A percentile compares a stretch with the other conserved stretches of the same genome.
These are phyloP conservation scores for Drosophila acutilabella DNA, from an alignment of 2,888 invertebrate genomes.

Conservation along the genomic window DNA sequence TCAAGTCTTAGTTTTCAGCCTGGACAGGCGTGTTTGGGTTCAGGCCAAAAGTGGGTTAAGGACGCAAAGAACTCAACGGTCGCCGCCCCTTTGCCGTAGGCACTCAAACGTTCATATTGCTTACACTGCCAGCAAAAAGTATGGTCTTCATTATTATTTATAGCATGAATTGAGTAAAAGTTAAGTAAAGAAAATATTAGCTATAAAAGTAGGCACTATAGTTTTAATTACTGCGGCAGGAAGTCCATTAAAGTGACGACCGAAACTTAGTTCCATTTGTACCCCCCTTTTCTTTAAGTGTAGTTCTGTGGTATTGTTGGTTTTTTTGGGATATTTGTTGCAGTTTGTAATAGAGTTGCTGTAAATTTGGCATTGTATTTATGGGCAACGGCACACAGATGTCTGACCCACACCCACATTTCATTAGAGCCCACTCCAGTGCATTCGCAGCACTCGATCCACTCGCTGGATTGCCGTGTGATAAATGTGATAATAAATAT, in stretches of 20 bases:
- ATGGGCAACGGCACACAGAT: constrained; percentile 46
- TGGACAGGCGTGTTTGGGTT: constrained; percentile 48
- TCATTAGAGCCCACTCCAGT: constrained; percentile 56
- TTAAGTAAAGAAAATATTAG: too few species aligned
- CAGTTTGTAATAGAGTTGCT: constrained; percentile 76
- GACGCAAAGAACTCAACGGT: constrained; percentile 68
- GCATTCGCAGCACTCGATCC: constrained; percentile 6
- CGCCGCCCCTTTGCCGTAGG: constrained; percentile 68
- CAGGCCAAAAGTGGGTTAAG: constrained; percentile 68
- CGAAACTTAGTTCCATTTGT: constrained; percentile 17
- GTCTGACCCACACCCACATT: constrained; percentile 79
- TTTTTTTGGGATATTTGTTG: constrained; percentile 46
- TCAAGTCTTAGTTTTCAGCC: constrained; percentile 29
- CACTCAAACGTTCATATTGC: constrained; percentile 50
- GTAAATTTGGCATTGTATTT: constrained; percentile 71
- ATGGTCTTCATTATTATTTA: not conserved
- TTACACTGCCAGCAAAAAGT: constrained; percentile 4
- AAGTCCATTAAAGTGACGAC: too few species aligned
- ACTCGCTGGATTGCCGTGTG: constrained; percentile 49
- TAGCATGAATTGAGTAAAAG: not conserved
- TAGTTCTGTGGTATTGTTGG: constrained; percentile 22
- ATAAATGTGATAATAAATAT: constrained; percentile 78
- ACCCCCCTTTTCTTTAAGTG: not conserved
- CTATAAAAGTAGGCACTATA: too few species aligned
- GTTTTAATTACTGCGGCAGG: too few species aligned